phyloP scores from a whole-genome alignment of 1,140 invertebrate species.

The Drosophila malerkotliana region DNA sequence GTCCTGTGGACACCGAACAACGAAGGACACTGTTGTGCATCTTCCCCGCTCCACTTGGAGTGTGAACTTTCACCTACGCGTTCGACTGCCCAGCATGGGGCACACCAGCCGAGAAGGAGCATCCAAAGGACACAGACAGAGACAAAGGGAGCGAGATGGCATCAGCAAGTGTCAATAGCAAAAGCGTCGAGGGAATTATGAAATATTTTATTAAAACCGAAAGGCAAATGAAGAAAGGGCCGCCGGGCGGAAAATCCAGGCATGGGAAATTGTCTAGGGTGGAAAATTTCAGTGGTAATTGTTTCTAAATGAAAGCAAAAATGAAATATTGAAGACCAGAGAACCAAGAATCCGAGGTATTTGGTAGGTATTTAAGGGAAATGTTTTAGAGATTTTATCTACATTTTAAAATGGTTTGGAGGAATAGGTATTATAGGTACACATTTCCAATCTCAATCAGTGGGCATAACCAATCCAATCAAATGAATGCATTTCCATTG shows the following conservation, averaged over 20 bases:
- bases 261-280: conserved; percentile 29
- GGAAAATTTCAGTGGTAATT: conserved; percentile 32
- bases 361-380: neutral
- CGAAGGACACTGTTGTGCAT: conserved; percentile 37
- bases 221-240: conserved; percentile 43
- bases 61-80: conserved; percentile 76
- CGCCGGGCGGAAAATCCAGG: neutral
- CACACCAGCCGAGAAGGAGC: neutral
- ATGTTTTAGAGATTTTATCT: neutral
- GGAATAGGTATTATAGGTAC: too few relatives aligned
- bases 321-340: conserved; percentile 9
- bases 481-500: conserved; percentile 37
- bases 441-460: neutral
- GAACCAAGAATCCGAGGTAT: neutral
- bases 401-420: too few relatives aligned
- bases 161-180: conserved; percentile 79
- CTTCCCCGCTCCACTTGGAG: conserved; percentile 17
- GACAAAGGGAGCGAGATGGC: conserved; percentile 43
- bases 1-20: conserved; percentile 41
- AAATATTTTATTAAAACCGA: conserved; percentile 81
- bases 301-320: conserved; percentile 40
- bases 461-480: neutral
- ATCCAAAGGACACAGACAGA: conserved; percentile 1
- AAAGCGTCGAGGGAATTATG: conserved; percentile 75
- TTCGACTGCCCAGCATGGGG: conserved; percentile 54